Conservation (phyloP, 1,140 invertebrate genomes). For the Trypoxylus dichotomus region DNA sequence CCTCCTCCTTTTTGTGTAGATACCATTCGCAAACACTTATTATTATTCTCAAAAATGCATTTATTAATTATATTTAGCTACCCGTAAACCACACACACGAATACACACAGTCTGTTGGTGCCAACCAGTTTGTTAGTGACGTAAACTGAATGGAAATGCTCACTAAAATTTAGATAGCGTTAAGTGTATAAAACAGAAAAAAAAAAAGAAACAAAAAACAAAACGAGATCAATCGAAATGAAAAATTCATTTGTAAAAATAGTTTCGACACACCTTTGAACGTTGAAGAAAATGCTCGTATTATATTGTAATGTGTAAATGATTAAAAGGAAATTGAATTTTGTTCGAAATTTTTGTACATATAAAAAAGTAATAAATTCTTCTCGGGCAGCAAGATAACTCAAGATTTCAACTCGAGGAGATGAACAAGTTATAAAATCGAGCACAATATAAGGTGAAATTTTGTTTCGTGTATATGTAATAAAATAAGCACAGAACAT, state of each 20-base stretch:
- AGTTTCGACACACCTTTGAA: not conserved
- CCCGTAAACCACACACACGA: not conserved
- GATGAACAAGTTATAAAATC: not conserved
- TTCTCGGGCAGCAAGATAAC: too few relatives aligned
- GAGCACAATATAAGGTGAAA: not conserved
- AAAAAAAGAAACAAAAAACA: conserved; percentile 18
- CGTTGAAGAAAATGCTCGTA: not conserved
- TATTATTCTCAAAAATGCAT: conserved; percentile 9
- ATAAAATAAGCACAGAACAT: conserved; percentile 32
- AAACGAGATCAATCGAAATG: not conserved
- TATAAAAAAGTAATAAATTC: not conserved
- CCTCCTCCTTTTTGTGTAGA: not conserved
- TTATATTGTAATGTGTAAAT: not conserved
- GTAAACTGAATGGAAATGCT: conserved; percentile 42
- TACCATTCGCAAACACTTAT: not conserved
- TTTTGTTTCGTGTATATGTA: conserved; percentile 16
- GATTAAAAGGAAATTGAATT: not conserved
- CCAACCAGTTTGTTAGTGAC: conserved; percentile 40
- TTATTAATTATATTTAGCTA: conserved; percentile 27
- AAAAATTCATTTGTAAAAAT: not conserved
- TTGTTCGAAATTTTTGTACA: conserved; percentile 13
- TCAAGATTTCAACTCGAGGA: not conserved
- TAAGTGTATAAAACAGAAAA: conserved; percentile 43
- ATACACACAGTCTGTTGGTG: conserved; percentile 22
- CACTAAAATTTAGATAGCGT: conserved; percentile 45